Evolutionary conservation across 1,140 invertebrate species (phyloP), one percentile per base, ranked within the genome.

Genomic region (Aphelinus certus): DNA sequence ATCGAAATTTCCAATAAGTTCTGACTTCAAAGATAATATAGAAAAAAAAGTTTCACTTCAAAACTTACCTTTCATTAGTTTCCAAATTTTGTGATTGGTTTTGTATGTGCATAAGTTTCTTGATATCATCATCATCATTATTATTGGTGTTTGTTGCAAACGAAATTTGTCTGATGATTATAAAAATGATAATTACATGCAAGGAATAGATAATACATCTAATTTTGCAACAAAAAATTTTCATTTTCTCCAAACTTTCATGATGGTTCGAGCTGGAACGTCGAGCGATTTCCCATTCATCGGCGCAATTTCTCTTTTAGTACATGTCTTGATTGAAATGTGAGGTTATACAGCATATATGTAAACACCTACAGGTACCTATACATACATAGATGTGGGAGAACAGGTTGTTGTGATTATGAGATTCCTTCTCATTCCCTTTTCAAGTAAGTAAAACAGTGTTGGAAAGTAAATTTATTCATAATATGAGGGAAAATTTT

Each of bases 141-240:
- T 80, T 77, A 70, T 72, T 81, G 57, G 81, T 78, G 63, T 26
- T 26, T 26, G 67, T 81, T n/a, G 77, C 71, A 68, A 77, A 64
- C 47, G 80, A 76, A 70, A 83, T 79, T 58, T 76, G 75, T 79
- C 78, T 82, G 7, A 80, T 79, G 76, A 84, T 84, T 45, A 83
- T 77, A 56, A 82, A 73, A 42, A 83, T 77, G 71, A 78, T 66
- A 71, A 84, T 75, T 53, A 76, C 78, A 78, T 82, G 83, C 42
- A 78, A 73, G 57, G 77, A 73, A 60, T 80, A 83, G 73, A 81
- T 49, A 2, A 72, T 63, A 61, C 77, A 69, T 73, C 81, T 81
- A 61, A 82, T 77, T 80, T 79, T 83, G 46, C 79, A 78, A 4
- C 81, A 80, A 69, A 77, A 77, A 71, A 81, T 68, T 56, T 79